These are phyloP conservation scores for Rhinoraja longicauda DNA, from an alignment of 2,797 vertebrate species.

Conservation along the genomic window DNA sequence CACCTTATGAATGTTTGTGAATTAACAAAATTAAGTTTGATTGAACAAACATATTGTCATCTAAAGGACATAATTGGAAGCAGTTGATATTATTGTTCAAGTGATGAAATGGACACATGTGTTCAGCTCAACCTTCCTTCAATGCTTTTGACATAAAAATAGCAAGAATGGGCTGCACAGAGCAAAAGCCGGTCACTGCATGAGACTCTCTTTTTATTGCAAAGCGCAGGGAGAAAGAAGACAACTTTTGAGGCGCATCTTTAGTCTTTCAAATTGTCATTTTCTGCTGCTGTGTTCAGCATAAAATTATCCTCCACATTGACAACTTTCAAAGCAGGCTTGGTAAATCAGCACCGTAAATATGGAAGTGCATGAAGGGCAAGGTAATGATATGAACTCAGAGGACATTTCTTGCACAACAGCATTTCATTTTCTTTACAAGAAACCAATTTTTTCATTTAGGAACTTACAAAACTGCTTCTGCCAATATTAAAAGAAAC, in stretches of 20 bases:
- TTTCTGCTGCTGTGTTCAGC: constrained; percentile 41
- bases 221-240: constrained; percentile 45
- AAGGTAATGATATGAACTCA: neutral
- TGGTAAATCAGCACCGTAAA: constrained; percentile 12
- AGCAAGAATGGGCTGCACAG: constrained; percentile 43
- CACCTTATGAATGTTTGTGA: neutral
- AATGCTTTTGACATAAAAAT: neutral
- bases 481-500: neutral
- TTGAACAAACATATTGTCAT: neutral
- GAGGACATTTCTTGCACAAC: neutral
- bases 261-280: constrained; percentile 44
- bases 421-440: neutral
- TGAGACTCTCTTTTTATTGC: constrained; percentile 50
- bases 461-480: neutral
- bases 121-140: neutral
- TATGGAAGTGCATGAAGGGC: neutral
- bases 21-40: neutral
- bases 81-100: neutral
- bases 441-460: neutral
- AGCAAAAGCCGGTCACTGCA: constrained; percentile 49
- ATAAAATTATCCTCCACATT: constrained; percentile 52
- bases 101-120: neutral
- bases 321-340: constrained; percentile 53
- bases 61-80: neutral
- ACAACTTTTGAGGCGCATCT: constrained; percentile 45